Base-by-base conservation (phyloP, 2,113 vertebrate species). In the Pavo muticus region DNA sequence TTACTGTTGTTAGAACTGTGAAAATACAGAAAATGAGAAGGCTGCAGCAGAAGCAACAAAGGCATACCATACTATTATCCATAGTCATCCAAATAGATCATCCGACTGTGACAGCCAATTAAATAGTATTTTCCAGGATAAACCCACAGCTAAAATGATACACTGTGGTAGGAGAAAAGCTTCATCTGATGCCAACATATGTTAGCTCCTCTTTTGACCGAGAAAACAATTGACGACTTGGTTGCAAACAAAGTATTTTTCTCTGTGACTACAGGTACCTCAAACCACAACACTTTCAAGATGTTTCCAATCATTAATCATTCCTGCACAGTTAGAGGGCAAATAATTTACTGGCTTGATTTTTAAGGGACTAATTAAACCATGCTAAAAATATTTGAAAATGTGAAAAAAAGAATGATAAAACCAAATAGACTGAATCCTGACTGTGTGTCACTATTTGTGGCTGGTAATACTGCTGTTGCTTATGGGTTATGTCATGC, bases 91-190 rank as follows among this genome's bases (percentile, higher is more conserved):
- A 76, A 90, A 87, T 21, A 86, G 70, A 37, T 70, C 59, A 79
- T 50, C 35, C 50, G 1, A 44, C 57, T 65, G 24, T 40, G 54
- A 79, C 27, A 91, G 24, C 11, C 40, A 63, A 76, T 85, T 90
- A 59, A 73, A 54, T 70, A 0, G 11, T 72, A 57, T 67, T 91
- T 93, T 78, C 67, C 14, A 65, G 71, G 70, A 69, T 85, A 87
- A 92, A 74, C 40, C 32, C 48, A 70, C 79, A 85, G 71, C 42
- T 91, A 76, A 91, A 91, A 87, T 85, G 59, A 79, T 81, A 76
- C 24, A 67, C 21, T 63, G 16, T 50, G 30, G 37, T 63, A 67
- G 54, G 23, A 85, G 23, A 54, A 87, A 91, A 91, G 11, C 45
- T 88, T 39, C 18, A 15, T 67, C 24, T 80, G 15, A 77, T 80